A percentile compares a stretch with the other conserved stretches of the same genome.
Conservation (phyloP, 2,888 invertebrate genomes). For the Cybosia mesomella region DNA sequence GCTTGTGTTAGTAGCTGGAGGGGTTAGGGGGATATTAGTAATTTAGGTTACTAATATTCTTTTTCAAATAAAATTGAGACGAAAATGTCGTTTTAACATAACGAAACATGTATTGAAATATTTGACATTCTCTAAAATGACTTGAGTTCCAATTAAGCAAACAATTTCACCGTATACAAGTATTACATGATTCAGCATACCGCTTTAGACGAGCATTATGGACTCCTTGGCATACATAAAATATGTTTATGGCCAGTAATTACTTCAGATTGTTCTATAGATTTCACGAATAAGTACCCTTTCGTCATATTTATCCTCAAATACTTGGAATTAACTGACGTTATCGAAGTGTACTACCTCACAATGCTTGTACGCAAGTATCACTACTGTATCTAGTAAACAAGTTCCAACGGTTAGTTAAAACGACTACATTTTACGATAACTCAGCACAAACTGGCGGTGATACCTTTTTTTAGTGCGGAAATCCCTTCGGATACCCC, state of each 20-base stretch:
- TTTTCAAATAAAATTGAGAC: too few species aligned
- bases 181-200: not conserved
- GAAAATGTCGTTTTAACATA: not conserved
- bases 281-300: conserved; percentile 9
- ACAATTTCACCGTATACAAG: not conserved
- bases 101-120: not conserved
- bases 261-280: conserved; percentile 10
- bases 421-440: too few species aligned
- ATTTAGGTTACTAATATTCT: too few species aligned
- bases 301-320: conserved; percentile 12
- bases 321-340: conserved; percentile 10
- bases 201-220: conserved; percentile 1
- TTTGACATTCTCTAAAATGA: not conserved
- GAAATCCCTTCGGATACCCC: too few species aligned
- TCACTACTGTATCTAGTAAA: too few species aligned
- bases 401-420: too few species aligned
- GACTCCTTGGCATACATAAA: conserved; percentile 14
- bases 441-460: too few species aligned
- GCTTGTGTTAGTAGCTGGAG: too few species aligned
- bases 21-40: too few species aligned
- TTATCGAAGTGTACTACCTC: conserved; percentile 3
- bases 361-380: not conserved
- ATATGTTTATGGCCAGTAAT: conserved; percentile 11
- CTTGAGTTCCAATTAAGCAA: not conserved
- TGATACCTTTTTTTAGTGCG: too few species aligned